Percentiles rank a stretch among this genome's conserved stretches.
Conservation (phyloP, 1,140 invertebrate species). For the Meloidogyne exigua region DNA sequence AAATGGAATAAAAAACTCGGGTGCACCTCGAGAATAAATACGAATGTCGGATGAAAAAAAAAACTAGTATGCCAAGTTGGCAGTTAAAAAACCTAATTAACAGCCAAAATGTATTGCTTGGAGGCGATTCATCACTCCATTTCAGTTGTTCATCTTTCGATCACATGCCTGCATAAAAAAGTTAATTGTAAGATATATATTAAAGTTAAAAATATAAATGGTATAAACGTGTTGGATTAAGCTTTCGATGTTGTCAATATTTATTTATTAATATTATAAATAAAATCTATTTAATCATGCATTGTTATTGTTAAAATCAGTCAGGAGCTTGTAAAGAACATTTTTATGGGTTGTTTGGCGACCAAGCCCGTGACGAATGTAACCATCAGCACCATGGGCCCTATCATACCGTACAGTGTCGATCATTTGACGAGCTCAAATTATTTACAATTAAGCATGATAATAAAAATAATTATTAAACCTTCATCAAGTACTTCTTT, state of each 20-base stretch:
- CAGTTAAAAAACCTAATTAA: too few relatives aligned
- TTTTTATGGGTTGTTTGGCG: constrained; percentile 19
- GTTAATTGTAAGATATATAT: too few relatives aligned
- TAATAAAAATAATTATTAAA: constrained; percentile 9
- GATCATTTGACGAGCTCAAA: constrained; percentile 59
- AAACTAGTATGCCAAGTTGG: too few relatives aligned
- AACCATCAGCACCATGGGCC: constrained; percentile 57
- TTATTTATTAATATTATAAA: neutral
- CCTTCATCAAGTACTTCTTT: constrained; percentile 46
- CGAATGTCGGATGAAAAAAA: neutral
- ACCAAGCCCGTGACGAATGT: constrained; percentile 37
- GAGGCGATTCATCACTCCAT: too few relatives aligned
- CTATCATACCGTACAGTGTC: constrained; percentile 40
- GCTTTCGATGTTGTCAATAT: too few relatives aligned
- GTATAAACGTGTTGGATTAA: too few relatives aligned
- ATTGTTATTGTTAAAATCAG: neutral
- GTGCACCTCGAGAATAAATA: neutral
- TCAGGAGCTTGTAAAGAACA: constrained; percentile 32
- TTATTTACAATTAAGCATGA: neutral
- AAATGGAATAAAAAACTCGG: neutral
- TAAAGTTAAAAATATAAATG: too few relatives aligned
- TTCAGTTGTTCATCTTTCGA: too few relatives aligned
- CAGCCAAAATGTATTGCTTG: too few relatives aligned
- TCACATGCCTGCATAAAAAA: too few relatives aligned
- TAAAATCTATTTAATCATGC: neutral